Conservation (phyloP, 2,888 invertebrate genomes). For the Sisyra nigra region DNA sequence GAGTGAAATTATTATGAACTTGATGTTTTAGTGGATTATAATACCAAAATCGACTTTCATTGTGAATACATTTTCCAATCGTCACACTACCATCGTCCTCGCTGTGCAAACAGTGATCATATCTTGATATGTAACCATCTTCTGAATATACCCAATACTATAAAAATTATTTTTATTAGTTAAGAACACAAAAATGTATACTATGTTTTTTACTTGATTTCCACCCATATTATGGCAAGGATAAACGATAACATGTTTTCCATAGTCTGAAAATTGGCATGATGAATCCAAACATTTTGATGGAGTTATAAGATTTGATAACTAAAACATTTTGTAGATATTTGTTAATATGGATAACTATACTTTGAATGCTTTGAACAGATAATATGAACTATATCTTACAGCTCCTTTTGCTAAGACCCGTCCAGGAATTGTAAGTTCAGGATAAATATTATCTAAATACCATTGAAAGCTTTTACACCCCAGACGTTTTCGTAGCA, state of each 20-base stretch:
- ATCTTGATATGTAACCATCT: too few relatives aligned
- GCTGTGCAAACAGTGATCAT: too few relatives aligned
- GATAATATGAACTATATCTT: slow-evolving; percentile 27
- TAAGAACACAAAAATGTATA: slow-evolving; percentile 11
- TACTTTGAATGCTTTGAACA: slow-evolving; percentile 12
- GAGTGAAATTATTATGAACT: too few relatives aligned
- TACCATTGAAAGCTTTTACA: slow-evolving; percentile 99
- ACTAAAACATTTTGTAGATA: slow-evolving; percentile 31
- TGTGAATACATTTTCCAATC: too few relatives aligned
- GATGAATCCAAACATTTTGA: slow-evolving; percentile 84
- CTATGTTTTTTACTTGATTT: slow-evolving; percentile 66
- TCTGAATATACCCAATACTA: too few relatives aligned
- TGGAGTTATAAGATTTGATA: slow-evolving; percentile 64
- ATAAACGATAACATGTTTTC: slow-evolving; percentile 92
- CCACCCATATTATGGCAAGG: slow-evolving; percentile 98
- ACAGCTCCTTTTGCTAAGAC: slow-evolving; percentile 98
- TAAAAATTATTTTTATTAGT: too few relatives aligned
- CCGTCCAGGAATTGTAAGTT: slow-evolving; percentile 95
- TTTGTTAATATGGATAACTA: slow-evolving; percentile 9
- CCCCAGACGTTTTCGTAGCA: slow-evolving; percentile 64
- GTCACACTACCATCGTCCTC: too few relatives aligned
- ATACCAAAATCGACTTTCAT: too few relatives aligned
- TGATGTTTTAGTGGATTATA: too few relatives aligned
- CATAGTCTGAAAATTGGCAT: slow-evolving; percentile 81
- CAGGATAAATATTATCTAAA: slow-evolving; percentile 94